Conservation (phyloP, 2,888 invertebrate genomes). For the Drosophila subquinaria region DNA sequence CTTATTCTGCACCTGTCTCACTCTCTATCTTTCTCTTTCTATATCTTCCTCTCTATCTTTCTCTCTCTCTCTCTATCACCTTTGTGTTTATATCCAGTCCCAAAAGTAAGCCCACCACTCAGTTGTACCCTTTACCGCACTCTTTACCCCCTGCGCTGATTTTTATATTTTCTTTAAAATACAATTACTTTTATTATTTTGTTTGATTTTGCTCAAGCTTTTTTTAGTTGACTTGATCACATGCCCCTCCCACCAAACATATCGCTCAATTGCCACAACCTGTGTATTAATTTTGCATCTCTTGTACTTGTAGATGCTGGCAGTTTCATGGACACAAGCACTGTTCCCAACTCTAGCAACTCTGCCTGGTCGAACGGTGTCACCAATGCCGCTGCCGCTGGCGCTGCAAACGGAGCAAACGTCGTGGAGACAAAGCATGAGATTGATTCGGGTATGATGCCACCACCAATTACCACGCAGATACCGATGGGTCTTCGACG, state of each 20-base stretch:
- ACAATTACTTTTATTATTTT: conserved; percentile 25
- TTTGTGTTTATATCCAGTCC: conserved; percentile 15
- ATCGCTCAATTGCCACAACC: conserved; percentile 18
- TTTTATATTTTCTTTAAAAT: conserved; percentile 23
- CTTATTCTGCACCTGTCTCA: too few species aligned
- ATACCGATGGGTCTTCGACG: conserved; percentile 89
- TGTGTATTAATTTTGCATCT: conserved; percentile 60
- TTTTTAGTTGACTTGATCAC: conserved; percentile 13
- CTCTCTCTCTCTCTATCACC: not conserved
- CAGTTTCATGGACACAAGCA: conserved; percentile 81
- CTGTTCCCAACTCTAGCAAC: conserved; percentile 21
- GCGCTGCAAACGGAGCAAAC: conserved; percentile 48
- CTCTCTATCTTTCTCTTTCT: too few species aligned
- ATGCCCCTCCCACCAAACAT: not conserved
- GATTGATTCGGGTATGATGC: conserved; percentile 89
- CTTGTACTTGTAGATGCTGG: conserved; percentile 83
- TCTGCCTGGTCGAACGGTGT: conserved; percentile 7
- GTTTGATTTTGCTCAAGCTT: conserved; percentile 14
- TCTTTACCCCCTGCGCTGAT: not conserved
- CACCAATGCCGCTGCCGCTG: conserved; percentile 50
- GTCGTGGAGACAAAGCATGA: conserved; percentile 86
- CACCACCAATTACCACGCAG: conserved; percentile 88
- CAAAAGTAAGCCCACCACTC: conserved; percentile 9
- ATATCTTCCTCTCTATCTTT: not conserved
- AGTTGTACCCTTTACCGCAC: conserved; percentile 15